Percentiles rank a stretch among this genome's conserved stretches.
Evolutionary conservation across 2,888 invertebrate species (phyloP).

Genomic region (Pristionchus exspectatus): DNA sequence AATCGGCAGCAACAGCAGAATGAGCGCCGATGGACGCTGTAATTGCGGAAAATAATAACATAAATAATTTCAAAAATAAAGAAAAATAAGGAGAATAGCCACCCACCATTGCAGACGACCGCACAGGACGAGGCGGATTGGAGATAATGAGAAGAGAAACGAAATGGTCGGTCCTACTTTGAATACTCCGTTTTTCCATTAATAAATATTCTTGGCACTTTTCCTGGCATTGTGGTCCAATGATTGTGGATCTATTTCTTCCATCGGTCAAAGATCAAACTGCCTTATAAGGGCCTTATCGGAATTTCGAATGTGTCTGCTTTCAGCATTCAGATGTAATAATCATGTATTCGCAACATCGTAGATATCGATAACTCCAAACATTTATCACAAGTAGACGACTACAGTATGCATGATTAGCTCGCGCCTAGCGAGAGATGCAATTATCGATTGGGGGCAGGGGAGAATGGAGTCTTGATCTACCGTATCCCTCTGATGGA

Average conservation of each 20-base stretch:
- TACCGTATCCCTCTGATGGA: not conserved
- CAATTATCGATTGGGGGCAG: constrained; percentile 27
- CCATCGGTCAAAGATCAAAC: not conserved
- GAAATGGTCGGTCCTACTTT: not conserved
- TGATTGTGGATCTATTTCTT: not conserved
- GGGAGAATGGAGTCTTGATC: not conserved
- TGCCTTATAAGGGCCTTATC: too few relatives aligned
- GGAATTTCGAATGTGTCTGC: not conserved
- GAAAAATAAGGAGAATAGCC: not conserved
- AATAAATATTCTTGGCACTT: not conserved
- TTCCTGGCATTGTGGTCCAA: too few relatives aligned
- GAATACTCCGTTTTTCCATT: not conserved
- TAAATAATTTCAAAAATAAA: not conserved
- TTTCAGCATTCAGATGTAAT: not conserved
- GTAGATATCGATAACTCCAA: not conserved
- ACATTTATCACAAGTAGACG: constrained; percentile 35
- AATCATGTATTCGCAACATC: not conserved
- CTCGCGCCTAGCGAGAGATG: not conserved
- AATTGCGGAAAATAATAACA: not conserved
- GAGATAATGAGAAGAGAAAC: not conserved
- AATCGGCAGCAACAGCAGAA: not conserved
- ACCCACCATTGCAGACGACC: not conserved
- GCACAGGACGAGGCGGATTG: not conserved
- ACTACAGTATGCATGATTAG: constrained; percentile 36
- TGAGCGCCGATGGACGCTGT: not conserved